Evolutionary conservation across 2,797 vertebrate species (phyloP), one percentile per base, ranked within the genome.

Genomic region (Enteromius argenteus): DNA sequence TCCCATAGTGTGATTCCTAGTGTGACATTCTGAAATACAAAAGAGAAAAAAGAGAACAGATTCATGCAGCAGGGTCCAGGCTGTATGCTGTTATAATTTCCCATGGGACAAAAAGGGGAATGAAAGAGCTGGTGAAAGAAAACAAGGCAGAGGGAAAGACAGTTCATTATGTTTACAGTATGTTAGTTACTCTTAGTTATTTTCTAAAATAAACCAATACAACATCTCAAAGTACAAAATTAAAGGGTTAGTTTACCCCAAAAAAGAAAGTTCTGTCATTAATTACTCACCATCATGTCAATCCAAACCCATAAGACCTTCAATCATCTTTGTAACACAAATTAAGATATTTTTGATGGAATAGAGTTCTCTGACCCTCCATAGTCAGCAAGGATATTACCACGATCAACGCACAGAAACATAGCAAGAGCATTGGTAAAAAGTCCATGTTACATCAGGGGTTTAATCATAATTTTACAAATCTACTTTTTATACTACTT

Each of bases 201-300:
- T 46, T 71, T 44, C 51, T 37, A 89, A 90, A 90, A 85, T 89
- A 90, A 93, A 92, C 92, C 93, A 93, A 92, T 91, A 93, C 88
- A 86, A 92, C 92, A 92, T 89, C 92, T 92, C 89, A 86, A 78
- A 82, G 51, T 53, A 88, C 88, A 56, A 69, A 56, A 46, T 30
- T 30, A 30, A 62, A 62, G n/a, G n/a, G 23, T 58, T 5, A 23
- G n/a, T 23, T 58, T 21, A 58, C 10, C n/a, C 10, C 13, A 58
- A 58, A 58, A 23, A 23, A 0, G 39, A 23, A 58, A 58, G n/a
- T 23, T 13, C 1, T 13, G 56, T 58, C 10, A 23, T 58, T 58
- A 58, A 23, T 58, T 23, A 13, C 56, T 23, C 10, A 58, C n/a
- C 56, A 1, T 23, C 56, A 23, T 23, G n/a, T 23, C 56, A 3